Evolutionary conservation across 2,888 invertebrate genomes (phyloP).

Genomic region (Theodoxus fluviatilis): DNA sequence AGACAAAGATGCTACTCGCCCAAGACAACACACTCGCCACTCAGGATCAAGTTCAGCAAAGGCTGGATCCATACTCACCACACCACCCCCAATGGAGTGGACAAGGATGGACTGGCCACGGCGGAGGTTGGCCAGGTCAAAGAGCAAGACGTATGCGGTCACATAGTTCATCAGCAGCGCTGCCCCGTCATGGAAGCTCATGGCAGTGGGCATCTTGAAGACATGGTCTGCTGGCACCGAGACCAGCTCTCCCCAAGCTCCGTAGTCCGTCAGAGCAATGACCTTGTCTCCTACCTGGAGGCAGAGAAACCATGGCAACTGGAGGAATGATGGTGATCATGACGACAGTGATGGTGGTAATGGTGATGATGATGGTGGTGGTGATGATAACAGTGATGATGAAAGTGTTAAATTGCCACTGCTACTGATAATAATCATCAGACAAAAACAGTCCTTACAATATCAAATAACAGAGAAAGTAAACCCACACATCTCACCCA

Average conservation of each 20-base stretch:
- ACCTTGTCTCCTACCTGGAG: slow-evolving; percentile 70
- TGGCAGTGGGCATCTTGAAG: slow-evolving; percentile 77
- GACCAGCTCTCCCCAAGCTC: slow-evolving; percentile 86
- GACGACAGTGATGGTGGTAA: not conserved
- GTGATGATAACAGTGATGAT: not conserved
- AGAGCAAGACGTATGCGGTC: slow-evolving; percentile 84
- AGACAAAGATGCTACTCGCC: not conserved
- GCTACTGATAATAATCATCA: no score
- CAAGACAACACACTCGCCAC: not conserved
- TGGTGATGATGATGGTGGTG: not conserved
- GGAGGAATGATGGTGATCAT: not conserved
- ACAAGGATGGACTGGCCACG: slow-evolving; percentile 82
- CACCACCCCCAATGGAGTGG: slow-evolving; percentile 87
- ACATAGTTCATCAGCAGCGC: slow-evolving; percentile 87
- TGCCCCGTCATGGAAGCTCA: slow-evolving; percentile 80
- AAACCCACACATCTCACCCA: no score
- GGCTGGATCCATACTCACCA: slow-evolving; percentile 70
- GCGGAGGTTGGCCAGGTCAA: slow-evolving; percentile 81
- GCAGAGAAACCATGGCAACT: not conserved
- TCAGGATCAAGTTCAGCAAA: no score
- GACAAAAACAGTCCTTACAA: no score
- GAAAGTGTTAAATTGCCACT: not conserved
- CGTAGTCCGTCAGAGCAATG: slow-evolving; percentile 83
- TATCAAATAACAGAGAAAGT: no score
- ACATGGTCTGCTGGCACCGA: slow-evolving; percentile 79